A percentile compares a stretch with the other conserved stretches of the same genome.
Evolutionary conservation across 2,888 invertebrate species (phyloP).

Genomic region (Anthophora plumipes): DNA sequence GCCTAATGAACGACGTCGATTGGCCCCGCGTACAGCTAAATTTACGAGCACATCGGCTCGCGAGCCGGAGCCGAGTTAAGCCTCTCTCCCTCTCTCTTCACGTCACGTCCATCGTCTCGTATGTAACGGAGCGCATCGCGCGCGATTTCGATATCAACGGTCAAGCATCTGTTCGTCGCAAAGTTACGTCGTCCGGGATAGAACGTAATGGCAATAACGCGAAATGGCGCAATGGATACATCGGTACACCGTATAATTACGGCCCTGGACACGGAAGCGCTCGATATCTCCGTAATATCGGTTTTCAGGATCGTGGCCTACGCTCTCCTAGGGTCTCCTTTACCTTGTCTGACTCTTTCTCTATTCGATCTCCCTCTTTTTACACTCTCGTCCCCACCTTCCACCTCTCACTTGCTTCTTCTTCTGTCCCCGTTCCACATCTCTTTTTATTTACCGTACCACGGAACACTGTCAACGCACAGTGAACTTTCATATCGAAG

Average conservation of each 20-base stretch:
- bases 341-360: not conserved
- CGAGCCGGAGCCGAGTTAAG: not conserved
- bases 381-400: not conserved
- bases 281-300: constrained; percentile 69
- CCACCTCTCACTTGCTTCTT: not conserved
- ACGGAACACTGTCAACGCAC: constrained; percentile 10
- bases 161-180: constrained; percentile 54
- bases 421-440: not conserved
- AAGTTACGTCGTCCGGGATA: constrained; percentile 43
- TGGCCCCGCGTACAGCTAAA: constrained; percentile 25
- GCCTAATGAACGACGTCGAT: constrained; percentile 40
- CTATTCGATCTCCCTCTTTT: constrained; percentile 3
- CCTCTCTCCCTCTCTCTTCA: not conserved
- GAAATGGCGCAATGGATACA: constrained; percentile 60
- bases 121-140: constrained; percentile 13
- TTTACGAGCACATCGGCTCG: constrained; percentile 38
- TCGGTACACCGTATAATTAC: constrained; percentile 67
- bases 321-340: constrained; percentile 30
- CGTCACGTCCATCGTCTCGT: not conserved
- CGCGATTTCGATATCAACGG: constrained; percentile 48
- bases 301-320: constrained; percentile 69
- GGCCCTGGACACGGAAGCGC: constrained; percentile 71
- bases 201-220: constrained; percentile 65
- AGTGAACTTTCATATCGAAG: not conserved
- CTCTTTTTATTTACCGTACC: constrained; percentile 29